phyloP scores from a whole-genome alignment of 2,113 vertebrate species.

The Phylloscopus trochilus region DNA sequence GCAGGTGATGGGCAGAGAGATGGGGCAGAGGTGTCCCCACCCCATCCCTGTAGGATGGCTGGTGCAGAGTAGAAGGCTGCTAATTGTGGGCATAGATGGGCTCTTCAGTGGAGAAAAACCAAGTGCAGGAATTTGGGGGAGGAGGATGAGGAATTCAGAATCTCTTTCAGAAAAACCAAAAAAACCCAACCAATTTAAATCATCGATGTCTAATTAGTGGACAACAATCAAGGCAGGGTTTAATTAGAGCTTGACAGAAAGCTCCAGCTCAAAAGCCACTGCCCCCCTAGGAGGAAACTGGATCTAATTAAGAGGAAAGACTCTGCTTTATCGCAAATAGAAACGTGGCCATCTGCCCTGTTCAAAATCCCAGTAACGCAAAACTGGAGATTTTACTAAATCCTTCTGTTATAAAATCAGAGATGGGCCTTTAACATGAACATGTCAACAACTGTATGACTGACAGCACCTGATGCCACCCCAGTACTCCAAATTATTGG shows the following conservation, averaged over 20 bases:
- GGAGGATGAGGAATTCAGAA: background rate
- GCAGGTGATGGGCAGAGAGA: background rate
- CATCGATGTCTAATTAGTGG: constrained; percentile 49
- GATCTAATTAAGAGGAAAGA: constrained; percentile 59
- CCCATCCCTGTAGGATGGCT: fast-evolving
- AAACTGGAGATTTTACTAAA: constrained; percentile 40
- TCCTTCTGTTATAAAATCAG: constrained; percentile 51
- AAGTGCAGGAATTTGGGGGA: background rate
- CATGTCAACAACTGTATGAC: background rate
- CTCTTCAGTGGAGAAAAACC: background rate
- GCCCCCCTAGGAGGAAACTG: constrained; percentile 27
- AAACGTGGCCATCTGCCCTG: constrained; percentile 54
- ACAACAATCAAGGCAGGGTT: constrained; percentile 33
- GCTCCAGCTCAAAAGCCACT: constrained; percentile 40
- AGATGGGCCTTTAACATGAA: background rate
- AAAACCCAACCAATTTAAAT: background rate
- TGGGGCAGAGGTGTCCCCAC: background rate
- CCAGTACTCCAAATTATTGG: background rate
- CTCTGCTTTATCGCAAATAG: constrained; percentile 15
- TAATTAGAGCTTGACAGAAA: constrained; percentile 59
- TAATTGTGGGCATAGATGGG: background rate
- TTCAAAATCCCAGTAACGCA: constrained; percentile 24
- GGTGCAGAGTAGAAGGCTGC: background rate
- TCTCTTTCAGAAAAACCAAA: background rate
- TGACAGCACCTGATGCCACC: background rate